Percentiles rank a stretch among this genome's conserved stretches.
These are phyloP conservation scores for Semnornis frantzii DNA, from an alignment of 2,113 vertebrate genomes.

Conservation along the genomic window DNA sequence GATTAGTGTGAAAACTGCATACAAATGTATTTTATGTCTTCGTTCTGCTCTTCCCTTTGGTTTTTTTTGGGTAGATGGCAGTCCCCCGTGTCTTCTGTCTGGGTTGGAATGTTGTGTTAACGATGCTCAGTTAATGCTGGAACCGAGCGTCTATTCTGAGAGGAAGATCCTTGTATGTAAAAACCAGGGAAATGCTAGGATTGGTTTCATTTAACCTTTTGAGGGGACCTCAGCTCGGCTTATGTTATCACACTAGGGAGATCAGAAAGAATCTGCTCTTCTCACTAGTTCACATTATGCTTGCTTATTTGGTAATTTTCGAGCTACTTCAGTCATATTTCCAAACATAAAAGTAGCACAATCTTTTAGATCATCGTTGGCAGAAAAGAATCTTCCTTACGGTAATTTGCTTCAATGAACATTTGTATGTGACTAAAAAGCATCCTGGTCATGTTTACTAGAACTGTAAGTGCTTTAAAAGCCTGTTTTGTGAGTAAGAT, in stretches of 20 bases:
- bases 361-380: no score
- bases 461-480: neutral
- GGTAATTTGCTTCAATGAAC: neutral
- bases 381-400: neutral
- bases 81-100: neutral
- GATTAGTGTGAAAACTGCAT: neutral
- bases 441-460: neutral
- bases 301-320: neutral
- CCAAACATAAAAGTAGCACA: neutral
- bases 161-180: neutral
- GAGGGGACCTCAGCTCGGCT: neutral
- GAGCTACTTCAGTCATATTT: neutral
- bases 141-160: neutral
- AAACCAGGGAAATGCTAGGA: neutral
- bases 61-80: neutral
- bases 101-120: neutral
- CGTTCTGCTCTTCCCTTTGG: neutral
- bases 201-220: neutral
- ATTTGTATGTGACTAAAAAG: neutral
- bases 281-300: neutral
- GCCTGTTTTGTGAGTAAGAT: neutral
- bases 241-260: neutral
- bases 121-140: neutral
- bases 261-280: neutral
- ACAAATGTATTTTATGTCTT: neutral